Percentiles rank a stretch among this genome's conserved stretches.
phyloP scores from a whole-genome alignment of 2,888 invertebrate genomes.

The Temnothorax unifasciatus region DNA sequence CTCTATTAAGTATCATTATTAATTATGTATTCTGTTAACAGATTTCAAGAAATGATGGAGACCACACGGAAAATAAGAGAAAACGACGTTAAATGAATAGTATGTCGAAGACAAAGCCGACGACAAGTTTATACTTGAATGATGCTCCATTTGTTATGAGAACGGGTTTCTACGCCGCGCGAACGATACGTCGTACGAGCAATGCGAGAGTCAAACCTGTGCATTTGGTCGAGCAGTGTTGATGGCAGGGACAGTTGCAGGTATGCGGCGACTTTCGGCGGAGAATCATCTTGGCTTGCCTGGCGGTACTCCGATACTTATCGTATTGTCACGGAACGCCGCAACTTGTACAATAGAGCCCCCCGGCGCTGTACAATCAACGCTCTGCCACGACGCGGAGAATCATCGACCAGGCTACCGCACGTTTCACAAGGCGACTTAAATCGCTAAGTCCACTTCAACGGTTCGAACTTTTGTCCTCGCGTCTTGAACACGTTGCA shows the following conservation, averaged over 20 bases:
- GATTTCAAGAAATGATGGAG: not conserved
- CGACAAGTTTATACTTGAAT: not conserved
- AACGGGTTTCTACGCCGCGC: not conserved
- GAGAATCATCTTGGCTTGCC: slow-evolving; percentile 76
- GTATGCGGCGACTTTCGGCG: slow-evolving; percentile 79
- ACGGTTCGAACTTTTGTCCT: not conserved
- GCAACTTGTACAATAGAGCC: slow-evolving; percentile 30
- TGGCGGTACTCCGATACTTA: slow-evolving; percentile 54
- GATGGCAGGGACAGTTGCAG: slow-evolving; percentile 85
- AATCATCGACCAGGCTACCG: slow-evolving; percentile 33
- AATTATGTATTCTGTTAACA: not conserved
- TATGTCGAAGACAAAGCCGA: not conserved
- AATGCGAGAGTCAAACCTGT: slow-evolving; percentile 78
- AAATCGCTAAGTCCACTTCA: not conserved
- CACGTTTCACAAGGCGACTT: slow-evolving; percentile 20
- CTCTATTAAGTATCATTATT: not conserved
- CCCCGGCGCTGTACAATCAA: slow-evolving; percentile 23
- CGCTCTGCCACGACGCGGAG: slow-evolving; percentile 7
- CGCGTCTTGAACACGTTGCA: not conserved
- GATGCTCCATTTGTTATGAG: not conserved
- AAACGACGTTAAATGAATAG: not conserved
- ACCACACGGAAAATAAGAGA: not conserved
- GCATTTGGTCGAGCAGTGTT: slow-evolving; percentile 84
- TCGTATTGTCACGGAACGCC: slow-evolving; percentile 52
- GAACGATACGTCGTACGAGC: not conserved